Conservation (phyloP, 2,113 vertebrate species). For the Ciconia boyciana region DNA sequence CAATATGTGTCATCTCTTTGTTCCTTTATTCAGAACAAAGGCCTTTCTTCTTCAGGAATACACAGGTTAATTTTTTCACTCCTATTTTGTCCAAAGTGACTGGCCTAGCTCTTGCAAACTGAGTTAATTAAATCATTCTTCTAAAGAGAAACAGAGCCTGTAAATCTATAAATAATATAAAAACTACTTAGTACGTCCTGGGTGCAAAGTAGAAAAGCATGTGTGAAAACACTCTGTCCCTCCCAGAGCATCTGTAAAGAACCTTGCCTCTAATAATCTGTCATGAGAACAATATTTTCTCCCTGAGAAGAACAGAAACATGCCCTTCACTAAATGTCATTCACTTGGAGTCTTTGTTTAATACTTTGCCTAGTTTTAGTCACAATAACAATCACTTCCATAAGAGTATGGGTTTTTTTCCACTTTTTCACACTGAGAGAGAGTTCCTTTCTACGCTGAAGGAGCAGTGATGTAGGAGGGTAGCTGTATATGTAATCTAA, state of each 20-base stretch:
- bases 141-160: neutral
- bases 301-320: neutral
- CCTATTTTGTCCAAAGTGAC: neutral
- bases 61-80: neutral
- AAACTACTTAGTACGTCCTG: neutral
- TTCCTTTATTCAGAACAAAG: neutral
- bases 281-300: neutral
- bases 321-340: neutral
- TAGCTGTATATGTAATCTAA: neutral
- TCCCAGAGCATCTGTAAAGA: neutral
- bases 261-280: neutral
- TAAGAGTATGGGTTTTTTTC: neutral
- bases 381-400: neutral
- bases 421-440: neutral
- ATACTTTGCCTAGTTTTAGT: neutral
- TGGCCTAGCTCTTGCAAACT: neutral
- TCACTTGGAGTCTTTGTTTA: neutral
- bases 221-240: neutral
- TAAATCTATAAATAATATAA: neutral
- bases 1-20: neutral
- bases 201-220: conserved; percentile 13
- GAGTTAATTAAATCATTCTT: neutral
- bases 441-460: neutral
- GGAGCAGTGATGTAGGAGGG: neutral
- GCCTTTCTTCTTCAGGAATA: neutral